phyloP scores from a whole-genome alignment of 2,888 invertebrate species.

The Lydus trimaculatus region DNA sequence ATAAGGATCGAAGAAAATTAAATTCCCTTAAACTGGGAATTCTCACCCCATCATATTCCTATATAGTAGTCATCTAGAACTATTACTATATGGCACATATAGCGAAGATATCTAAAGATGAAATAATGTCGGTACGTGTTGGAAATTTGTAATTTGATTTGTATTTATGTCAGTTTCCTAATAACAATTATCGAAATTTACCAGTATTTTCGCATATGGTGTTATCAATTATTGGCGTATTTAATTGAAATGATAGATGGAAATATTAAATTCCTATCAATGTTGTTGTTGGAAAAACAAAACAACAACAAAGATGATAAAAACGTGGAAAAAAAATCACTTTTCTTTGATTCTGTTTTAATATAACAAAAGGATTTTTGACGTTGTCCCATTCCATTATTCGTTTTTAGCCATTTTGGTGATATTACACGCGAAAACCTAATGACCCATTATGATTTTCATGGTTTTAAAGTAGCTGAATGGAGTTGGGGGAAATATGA shows the following conservation, averaged over 20 bases:
- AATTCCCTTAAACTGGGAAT: background rate
- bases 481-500: conserved; percentile 20
- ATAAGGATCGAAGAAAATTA: background rate
- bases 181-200: background rate
- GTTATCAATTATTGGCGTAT: background rate
- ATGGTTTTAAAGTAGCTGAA: conserved; percentile 24
- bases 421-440: conserved; percentile 27
- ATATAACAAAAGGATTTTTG: conserved; percentile 13
- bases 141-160: conserved; percentile 1
- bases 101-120: background rate
- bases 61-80: background rate
- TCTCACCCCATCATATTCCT: background rate
- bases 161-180: background rate
- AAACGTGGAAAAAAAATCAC: conserved; percentile 12
- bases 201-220: background rate
- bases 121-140: background rate
- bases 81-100: background rate
- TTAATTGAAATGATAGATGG: background rate
- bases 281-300: no score
- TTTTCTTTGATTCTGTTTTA: conserved; percentile 13
- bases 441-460: conserved; percentile 33
- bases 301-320: background rate
- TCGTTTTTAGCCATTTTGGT: conserved; percentile 18
- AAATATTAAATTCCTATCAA: background rate
- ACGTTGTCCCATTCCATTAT: conserved; percentile 7